Evolutionary conservation across 2,113 vertebrate species (phyloP).

Genomic region (Semicossyphus pulcher): DNA sequence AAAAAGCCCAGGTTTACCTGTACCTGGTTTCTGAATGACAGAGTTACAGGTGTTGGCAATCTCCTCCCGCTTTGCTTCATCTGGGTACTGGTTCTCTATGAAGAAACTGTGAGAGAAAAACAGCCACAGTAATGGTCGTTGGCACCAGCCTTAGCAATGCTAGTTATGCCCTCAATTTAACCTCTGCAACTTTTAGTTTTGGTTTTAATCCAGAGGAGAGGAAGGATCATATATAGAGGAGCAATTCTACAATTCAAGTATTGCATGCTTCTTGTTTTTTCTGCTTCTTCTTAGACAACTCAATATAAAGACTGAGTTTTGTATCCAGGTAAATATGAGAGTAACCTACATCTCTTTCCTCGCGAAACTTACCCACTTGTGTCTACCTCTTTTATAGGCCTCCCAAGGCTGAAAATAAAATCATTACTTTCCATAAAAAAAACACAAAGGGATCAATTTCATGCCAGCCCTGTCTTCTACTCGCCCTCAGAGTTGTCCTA

Average conservation of each 20-base stretch:
- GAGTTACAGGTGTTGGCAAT: constrained; percentile 87
- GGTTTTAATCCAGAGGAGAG: background rate
- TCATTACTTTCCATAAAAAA: constrained; percentile 39
- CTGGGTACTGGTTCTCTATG: constrained; percentile 88
- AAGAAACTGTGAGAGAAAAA: constrained; percentile 81
- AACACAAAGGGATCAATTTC: constrained; percentile 61
- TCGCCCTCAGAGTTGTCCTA: constrained; percentile 35
- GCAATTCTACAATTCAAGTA: constrained; percentile 6
- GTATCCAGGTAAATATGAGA: background rate
- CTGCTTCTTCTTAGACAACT: background rate
- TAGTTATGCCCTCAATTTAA: constrained; percentile 27
- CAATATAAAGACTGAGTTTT: background rate
- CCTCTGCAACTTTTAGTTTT: constrained; percentile 36
- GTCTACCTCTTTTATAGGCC: constrained; percentile 7
- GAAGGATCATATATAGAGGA: background rate
- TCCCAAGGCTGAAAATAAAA: constrained; percentile 29
- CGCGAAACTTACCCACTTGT: background rate
- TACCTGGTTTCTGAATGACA: constrained; percentile 88
- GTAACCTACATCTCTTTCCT: background rate
- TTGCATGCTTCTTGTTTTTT: background rate
- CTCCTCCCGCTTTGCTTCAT: constrained; percentile 86
- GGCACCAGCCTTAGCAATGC: background rate
- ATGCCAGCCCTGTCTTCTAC: constrained; percentile 27
- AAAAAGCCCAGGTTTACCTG: background rate
- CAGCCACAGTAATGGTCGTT: background rate